These are phyloP conservation scores for Macrobrachium rosenbergii DNA, from an alignment of 1,140 invertebrate genomes.

Conservation along the genomic window DNA sequence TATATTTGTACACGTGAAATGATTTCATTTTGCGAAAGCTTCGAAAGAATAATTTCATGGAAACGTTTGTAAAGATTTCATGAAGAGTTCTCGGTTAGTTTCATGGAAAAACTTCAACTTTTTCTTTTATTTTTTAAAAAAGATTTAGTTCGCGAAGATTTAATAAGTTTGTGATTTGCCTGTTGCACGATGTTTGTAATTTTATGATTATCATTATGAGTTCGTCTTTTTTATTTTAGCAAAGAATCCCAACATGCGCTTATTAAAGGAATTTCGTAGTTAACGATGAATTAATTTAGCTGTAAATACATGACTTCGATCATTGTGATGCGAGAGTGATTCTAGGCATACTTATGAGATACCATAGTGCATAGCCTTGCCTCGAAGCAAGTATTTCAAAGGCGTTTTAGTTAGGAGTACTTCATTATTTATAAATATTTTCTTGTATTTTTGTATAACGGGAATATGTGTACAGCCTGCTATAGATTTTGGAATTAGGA, in stretches of 20 bases:
- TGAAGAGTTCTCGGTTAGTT: too few relatives aligned
- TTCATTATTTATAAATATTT: constrained; percentile 48
- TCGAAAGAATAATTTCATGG: too few relatives aligned
- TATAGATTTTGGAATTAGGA: constrained; percentile 47
- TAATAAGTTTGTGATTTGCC: too few relatives aligned
- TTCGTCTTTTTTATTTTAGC: not conserved
- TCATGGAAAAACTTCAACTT: too few relatives aligned
- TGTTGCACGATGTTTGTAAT: not conserved
- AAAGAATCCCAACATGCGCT: too few relatives aligned
- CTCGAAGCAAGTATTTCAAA: constrained; percentile 20
- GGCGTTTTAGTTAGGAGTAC: constrained; percentile 38
- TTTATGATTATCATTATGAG: not conserved
- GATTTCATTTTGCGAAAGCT: too few relatives aligned
- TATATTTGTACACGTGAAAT: too few relatives aligned
- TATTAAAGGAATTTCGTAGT: too few relatives aligned
- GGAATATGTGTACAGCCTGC: constrained; percentile 47
- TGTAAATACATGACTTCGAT: constrained; percentile 14
- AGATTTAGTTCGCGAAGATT: too few relatives aligned
- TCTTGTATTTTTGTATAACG: constrained; percentile 53
- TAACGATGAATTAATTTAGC: not conserved
- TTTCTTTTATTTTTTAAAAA: too few relatives aligned
- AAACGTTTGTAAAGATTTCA: too few relatives aligned
- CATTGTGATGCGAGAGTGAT: not conserved
- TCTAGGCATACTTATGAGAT: constrained; percentile 36
- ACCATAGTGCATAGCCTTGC: constrained; percentile 45